These are phyloP conservation scores for Calyptomena viridis DNA, from an alignment of 2,113 vertebrate genomes.

Conservation along the genomic window DNA sequence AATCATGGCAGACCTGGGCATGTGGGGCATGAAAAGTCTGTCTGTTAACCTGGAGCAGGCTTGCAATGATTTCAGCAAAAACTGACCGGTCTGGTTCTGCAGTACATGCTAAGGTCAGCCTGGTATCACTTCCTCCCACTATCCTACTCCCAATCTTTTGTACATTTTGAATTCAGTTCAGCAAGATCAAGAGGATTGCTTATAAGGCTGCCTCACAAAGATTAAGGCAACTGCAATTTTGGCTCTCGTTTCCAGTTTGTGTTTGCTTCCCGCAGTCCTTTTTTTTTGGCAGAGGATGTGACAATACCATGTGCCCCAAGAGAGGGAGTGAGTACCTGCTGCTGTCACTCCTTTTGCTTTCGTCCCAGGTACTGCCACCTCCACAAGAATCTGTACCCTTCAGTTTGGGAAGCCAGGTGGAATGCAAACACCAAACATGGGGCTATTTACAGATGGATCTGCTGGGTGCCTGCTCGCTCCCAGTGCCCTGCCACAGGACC, in stretches of 20 bases:
- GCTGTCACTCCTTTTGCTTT: neutral
- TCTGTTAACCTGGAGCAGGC: slow-evolving; percentile 29
- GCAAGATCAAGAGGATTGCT: slow-evolving; percentile 29
- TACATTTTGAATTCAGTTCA: slow-evolving; percentile 1
- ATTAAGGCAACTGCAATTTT: slow-evolving; percentile 58
- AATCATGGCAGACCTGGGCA: neutral
- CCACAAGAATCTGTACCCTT: neutral
- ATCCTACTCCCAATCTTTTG: slow-evolving; percentile 8
- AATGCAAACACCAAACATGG: neutral
- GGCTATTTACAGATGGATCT: slow-evolving; percentile 57
- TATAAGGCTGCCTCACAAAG: slow-evolving; percentile 53
- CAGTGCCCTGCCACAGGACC: neutral
- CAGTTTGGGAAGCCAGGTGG: neutral
- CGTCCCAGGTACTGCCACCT: neutral
- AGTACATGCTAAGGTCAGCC: neutral
- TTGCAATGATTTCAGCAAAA: slow-evolving; percentile 37
- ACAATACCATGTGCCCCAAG: neutral
- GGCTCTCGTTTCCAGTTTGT: neutral
- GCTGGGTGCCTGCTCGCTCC: slow-evolving; percentile 19
- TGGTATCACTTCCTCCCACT: neutral
- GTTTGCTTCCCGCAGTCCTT: neutral
- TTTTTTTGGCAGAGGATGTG: neutral
- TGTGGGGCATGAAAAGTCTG: neutral
- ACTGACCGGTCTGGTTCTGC: neutral
- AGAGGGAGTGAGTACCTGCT: neutral